Percentiles rank a stretch among this genome's conserved stretches.
Evolutionary conservation across 2,888 invertebrate genomes (phyloP).

Genomic region (Cetonia aurata): DNA sequence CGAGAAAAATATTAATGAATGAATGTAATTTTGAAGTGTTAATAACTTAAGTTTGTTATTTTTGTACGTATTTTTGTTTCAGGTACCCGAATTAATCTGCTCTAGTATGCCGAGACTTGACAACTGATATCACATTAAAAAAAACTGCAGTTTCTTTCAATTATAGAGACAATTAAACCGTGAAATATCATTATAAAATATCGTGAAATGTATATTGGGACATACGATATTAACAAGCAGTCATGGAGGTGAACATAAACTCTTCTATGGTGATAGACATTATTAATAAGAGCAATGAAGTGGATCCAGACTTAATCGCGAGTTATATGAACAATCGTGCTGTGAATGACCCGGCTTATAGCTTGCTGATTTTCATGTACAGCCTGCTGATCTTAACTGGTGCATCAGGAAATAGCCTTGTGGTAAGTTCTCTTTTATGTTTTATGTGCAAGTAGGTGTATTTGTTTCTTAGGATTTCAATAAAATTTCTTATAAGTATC

Average conservation of each 20-base stretch:
- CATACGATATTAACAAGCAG: not conserved
- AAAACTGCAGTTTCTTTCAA: too few relatives aligned
- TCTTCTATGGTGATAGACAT: constrained; percentile 46
- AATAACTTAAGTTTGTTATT: too few relatives aligned
- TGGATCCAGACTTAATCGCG: constrained; percentile 68
- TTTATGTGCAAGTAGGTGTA: too few relatives aligned
- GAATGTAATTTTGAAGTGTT: too few relatives aligned
- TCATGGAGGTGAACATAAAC: constrained; percentile 23
- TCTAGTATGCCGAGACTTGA: too few relatives aligned
- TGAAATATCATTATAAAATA: not conserved
- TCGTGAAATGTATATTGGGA: not conserved
- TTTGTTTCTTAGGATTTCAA: too few relatives aligned
- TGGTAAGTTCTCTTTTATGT: constrained; percentile 70
- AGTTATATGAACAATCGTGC: constrained; percentile 78
- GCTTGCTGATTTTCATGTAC: constrained; percentile 78
- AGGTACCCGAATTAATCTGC: too few relatives aligned
- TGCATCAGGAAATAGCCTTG: constrained; percentile 86
- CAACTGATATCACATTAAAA: too few relatives aligned
- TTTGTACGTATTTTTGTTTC: too few relatives aligned
- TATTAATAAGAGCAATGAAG: constrained; percentile 57
- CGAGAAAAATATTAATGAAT: too few relatives aligned
- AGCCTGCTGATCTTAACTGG: constrained; percentile 84
- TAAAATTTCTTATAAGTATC: too few relatives aligned
- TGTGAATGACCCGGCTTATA: constrained; percentile 78
- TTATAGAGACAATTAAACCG: too few relatives aligned